A percentile compares a stretch with the other conserved stretches of the same genome.
These are phyloP conservation scores for Gallinago jamesoni DNA, from an alignment of 2,113 vertebrate species.

Conservation along the genomic window DNA sequence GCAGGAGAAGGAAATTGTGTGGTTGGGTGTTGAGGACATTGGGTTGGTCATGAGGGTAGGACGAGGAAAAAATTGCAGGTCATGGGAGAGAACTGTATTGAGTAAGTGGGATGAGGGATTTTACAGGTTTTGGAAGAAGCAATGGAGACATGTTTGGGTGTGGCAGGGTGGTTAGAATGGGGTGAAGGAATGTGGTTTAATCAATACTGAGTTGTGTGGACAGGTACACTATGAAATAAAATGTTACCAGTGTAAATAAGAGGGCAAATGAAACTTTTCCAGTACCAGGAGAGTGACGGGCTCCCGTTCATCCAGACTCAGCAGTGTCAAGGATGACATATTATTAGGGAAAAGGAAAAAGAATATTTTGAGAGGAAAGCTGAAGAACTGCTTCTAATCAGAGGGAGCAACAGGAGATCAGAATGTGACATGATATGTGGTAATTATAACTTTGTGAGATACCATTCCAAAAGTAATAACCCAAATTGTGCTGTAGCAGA, in stretches of 20 bases:
- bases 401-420: background rate
- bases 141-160: background rate
- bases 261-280: background rate
- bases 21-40: background rate
- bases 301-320: background rate
- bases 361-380: background rate
- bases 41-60: background rate
- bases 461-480: background rate
- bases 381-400: background rate
- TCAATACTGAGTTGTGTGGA: background rate
- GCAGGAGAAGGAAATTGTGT: no score
- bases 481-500: background rate
- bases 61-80: rapidly evolving
- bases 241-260: background rate
- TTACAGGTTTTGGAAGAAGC: background rate
- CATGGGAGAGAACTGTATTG: background rate
- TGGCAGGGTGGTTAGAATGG: background rate
- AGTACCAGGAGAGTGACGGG: background rate
- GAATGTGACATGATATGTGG: background rate
- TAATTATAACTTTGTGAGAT: background rate
- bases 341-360: background rate
- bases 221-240: background rate
- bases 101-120: background rate
- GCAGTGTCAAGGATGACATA: background rate
- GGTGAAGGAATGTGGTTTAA: background rate